phyloP scores from a whole-genome alignment of 1,140 invertebrate species.

The Trinorchestia longiramus region DNA sequence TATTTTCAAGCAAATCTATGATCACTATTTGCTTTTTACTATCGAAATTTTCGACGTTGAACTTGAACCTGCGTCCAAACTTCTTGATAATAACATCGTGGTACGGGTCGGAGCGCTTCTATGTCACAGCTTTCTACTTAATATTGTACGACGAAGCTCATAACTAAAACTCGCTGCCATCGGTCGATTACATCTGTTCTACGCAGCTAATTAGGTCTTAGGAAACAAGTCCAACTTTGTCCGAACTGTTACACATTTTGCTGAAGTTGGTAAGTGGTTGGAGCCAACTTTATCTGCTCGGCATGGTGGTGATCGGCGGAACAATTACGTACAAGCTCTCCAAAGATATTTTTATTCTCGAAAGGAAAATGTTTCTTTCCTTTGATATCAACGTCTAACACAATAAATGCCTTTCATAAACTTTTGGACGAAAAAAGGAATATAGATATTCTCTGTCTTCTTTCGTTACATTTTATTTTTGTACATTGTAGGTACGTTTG shows the following conservation, averaged over 20 bases:
- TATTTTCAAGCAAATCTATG: too few relatives aligned
- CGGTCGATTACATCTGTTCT: neutral
- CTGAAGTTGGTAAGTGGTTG: neutral
- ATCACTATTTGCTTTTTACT: too few relatives aligned
- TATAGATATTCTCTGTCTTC: too few relatives aligned
- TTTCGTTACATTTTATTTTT: too few relatives aligned
- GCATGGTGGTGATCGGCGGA: neutral
- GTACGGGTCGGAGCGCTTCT: too few relatives aligned
- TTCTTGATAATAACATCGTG: too few relatives aligned
- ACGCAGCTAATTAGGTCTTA: neutral
- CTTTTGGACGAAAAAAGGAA: neutral
- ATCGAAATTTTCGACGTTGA: too few relatives aligned
- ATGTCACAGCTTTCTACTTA: neutral
- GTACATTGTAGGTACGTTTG: too few relatives aligned
- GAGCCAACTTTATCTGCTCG: neutral
- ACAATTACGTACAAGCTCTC: neutral
- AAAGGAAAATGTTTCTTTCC: neutral
- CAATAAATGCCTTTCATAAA: neutral
- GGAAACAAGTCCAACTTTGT: neutral
- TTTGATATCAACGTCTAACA: neutral
- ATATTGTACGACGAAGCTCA: neutral
- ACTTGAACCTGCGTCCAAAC: too few relatives aligned
- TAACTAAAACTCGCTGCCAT: neutral
- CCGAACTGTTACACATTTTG: neutral
- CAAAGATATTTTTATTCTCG: neutral